Evolutionary conservation across 2,113 vertebrate species (phyloP).

Genomic region (Felis catus): F.catus_Fca126_mat1.0 CM031418.1:128940501-128941000

Average conservation of each 20-base stretch:
- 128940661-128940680: background rate
- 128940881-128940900: slow-evolving; percentile 42
- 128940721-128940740: background rate
- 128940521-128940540: background rate
- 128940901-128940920: background rate
- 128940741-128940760: background rate
- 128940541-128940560: slow-evolving; percentile 13
- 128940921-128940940: slow-evolving; percentile 34
- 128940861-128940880: slow-evolving; percentile 52
- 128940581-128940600: background rate
- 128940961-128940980: background rate
- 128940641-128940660: background rate
- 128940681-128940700: background rate
- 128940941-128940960: background rate
- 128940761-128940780: background rate
- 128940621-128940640: background rate
- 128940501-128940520: background rate
- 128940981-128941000: background rate
- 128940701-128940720: background rate
- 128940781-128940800: background rate
- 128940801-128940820: background rate
- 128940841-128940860: slow-evolving; percentile 22
- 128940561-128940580: background rate
- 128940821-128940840: slow-evolving; percentile 50
- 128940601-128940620: background rate